Base-by-base conservation (phyloP, 2,888 invertebrate species). In the Perizoma affinitatum region DNA sequence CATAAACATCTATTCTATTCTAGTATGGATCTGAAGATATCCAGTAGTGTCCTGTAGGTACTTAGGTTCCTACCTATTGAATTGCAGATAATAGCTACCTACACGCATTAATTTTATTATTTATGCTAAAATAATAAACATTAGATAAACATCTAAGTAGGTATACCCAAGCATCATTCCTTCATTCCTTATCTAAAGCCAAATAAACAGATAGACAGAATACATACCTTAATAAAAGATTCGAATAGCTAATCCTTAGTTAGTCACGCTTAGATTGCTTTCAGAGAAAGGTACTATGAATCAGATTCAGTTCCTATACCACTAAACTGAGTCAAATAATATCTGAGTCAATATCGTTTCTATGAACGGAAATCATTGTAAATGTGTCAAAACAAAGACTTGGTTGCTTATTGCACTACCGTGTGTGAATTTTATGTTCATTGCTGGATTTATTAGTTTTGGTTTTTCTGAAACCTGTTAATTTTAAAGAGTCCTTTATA, bases 181-280 rank as follows among this genome's bases (percentile, higher is more conserved):
- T 36, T 36, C 7, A 41, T 9, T 33, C 5, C 7, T 52, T 6
- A 45, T 47, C 35, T 47, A n/a, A 53, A 10, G 6, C 47, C 41
- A 46, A 41, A 40, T 46, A 40, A 43, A 55, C 46, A 40, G 11
- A 36, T 35, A 41, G 34, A 47, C 22, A n/a, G 42, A 48, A 48
- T 42, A 43, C 22, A 48, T 42, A 43, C 22, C 22, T 22, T 2
- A 22, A 22, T 22, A n/a, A 42, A 42, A 22, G 42, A 48, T 48
- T 35, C n/a, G 35, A 22, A 47, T 41, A 41, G 22, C 11, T 42
- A 44, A 22, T 49, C 43, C 49, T 8, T n/a, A 22, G 43, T 48
- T 49, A 55, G 49, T 55, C 55, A 55, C 55, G 49, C 43, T n/a
- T 48, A 36, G 55, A 49, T 43, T 49, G 8, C 33, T 42, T 43